phyloP scores from a whole-genome alignment of 2,797 vertebrate genomes.

The Phoxinus dragarum region DNA sequence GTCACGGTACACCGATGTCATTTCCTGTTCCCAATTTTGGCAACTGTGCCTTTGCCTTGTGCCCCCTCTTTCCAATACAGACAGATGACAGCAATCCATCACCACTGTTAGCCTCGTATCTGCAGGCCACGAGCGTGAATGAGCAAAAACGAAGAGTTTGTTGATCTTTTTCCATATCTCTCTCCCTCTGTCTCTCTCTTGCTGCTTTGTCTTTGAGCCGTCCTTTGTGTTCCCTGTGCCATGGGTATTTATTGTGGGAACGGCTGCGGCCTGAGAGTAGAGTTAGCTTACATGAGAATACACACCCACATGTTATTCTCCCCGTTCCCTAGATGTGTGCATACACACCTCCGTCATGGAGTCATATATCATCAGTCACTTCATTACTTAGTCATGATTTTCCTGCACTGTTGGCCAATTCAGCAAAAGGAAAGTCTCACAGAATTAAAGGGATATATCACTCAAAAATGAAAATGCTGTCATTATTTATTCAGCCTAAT shows the following conservation, averaged over 20 bases:
- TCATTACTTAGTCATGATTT: constrained; percentile 23
- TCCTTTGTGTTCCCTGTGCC: constrained; percentile 26
- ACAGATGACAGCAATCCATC: constrained; percentile 51
- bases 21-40: constrained; percentile 39
- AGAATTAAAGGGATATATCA: neutral
- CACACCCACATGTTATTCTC: constrained; percentile 17
- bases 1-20: constrained; percentile 3
- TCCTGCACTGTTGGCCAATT: neutral
- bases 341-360: neutral
- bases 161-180: constrained; percentile 33
- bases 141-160: constrained; percentile 47
- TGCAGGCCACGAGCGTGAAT: constrained; percentile 39
- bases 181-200: constrained; percentile 4
- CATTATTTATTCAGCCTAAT: neutral
- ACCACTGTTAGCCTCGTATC: constrained; percentile 44
- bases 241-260: constrained; percentile 28
- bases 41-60: constrained; percentile 30
- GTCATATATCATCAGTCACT: constrained; percentile 11
- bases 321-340: neutral
- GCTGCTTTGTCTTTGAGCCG: constrained; percentile 20
- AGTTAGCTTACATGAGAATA: neutral
- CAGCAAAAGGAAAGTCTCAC: neutral
- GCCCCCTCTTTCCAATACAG: constrained; percentile 37
- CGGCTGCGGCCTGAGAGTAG: neutral
- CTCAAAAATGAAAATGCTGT: neutral